Evolutionary conservation across 2,797 vertebrate species (phyloP).

Genomic region (Paramormyrops hopkinsi): DNA sequence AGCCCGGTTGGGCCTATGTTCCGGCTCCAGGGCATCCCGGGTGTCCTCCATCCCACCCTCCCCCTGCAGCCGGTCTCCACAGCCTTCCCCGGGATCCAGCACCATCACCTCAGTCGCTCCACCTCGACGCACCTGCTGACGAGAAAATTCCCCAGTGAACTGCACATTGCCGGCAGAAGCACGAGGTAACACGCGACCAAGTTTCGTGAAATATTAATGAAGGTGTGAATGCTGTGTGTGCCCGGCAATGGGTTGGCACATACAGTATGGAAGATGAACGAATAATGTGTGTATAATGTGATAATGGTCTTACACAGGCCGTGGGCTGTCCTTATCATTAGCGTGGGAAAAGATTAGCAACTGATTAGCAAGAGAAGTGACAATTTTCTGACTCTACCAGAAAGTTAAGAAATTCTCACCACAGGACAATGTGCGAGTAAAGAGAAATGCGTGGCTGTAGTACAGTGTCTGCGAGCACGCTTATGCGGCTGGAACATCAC

Average conservation of each 20-base stretch:
- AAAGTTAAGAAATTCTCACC: neutral
- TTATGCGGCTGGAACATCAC: neutral
- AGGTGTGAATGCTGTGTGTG: neutral
- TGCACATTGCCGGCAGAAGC: neutral
- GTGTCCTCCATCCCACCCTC: slow-evolving; percentile 31
- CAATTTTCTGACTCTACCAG: neutral
- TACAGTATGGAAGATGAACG: neutral
- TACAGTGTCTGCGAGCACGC: neutral
- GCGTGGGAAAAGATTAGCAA: neutral
- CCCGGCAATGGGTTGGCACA: neutral
- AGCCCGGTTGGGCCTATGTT: slow-evolving; percentile 30
- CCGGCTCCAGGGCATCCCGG: slow-evolving; percentile 38
- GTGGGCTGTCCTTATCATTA: neutral
- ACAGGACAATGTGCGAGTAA: neutral
- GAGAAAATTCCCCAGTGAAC: neutral
- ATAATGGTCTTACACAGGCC: neutral
- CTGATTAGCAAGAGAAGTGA: neutral
- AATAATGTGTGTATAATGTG: neutral
- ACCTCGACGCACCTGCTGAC: slow-evolving; percentile 33
- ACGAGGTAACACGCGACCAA: neutral
- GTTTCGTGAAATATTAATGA: neutral
- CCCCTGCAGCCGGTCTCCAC: slow-evolving; percentile 61
- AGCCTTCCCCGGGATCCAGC: slow-evolving; percentile 68
- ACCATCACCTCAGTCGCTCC: slow-evolving; percentile 68
- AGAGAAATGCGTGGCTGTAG: neutral